phyloP scores from a whole-genome alignment of 2,113 vertebrate species.

The Lophotis ruficrista region DNA sequence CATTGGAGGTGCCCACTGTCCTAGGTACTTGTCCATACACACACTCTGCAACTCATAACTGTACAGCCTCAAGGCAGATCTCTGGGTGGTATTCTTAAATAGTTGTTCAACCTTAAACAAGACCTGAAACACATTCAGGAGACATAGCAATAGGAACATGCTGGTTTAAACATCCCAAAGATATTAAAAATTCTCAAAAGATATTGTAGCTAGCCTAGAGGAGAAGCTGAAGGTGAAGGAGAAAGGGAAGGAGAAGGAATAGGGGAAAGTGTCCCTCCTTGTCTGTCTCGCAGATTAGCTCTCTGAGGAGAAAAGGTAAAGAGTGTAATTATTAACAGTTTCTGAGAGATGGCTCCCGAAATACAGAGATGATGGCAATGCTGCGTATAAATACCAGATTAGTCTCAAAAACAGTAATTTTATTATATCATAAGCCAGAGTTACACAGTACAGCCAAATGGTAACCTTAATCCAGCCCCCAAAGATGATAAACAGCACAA shows the following conservation, averaged over 20 bases:
- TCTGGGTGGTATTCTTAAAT: not conserved
- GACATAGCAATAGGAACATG: not conserved
- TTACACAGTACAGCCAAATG: not conserved
- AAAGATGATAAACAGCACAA: not conserved
- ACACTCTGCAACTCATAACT: not conserved
- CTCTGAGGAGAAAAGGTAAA: not conserved
- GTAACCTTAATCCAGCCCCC: not conserved
- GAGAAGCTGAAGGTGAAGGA: not conserved
- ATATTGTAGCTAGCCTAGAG: not conserved
- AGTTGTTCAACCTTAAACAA: not conserved
- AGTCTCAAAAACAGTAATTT: not conserved
- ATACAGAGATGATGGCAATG: not conserved
- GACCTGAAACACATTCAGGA: not conserved
- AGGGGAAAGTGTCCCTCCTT: not conserved
- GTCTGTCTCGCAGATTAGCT: not conserved
- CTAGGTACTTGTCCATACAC: not conserved
- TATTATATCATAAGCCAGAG: not conserved
- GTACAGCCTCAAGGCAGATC: not conserved
- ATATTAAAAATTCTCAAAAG: not conserved
- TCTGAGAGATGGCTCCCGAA: not conserved
- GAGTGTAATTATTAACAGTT: not conserved
- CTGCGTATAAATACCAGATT: not conserved
- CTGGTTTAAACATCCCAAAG: not conserved
- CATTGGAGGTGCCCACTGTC: not conserved
- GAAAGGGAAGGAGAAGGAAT: not conserved